Base-by-base conservation (phyloP, 2,888 invertebrate genomes). In the Petrolisthes cinctipes region DNA sequence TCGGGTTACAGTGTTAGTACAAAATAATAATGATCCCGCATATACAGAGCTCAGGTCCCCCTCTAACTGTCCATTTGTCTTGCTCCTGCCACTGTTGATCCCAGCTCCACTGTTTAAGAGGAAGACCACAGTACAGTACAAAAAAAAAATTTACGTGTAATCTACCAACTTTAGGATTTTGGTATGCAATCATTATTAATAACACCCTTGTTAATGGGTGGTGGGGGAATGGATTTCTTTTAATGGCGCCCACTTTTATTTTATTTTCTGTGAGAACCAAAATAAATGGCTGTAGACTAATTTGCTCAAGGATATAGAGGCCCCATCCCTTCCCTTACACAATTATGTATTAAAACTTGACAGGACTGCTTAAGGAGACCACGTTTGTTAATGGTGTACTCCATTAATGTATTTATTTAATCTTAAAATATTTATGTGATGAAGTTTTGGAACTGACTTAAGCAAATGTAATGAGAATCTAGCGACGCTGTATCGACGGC, bases 1-100 rank as follows among this genome's bases (percentile, higher is more conserved):
- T 71, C n/a, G 57, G 79, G 82, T 86, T 79, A 82, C 82, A 83
- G 78, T 86, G 75, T 76, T 86, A 86, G 86, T 86, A 86, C 86
- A 86, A 86, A 37, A 86, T 83, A 82, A 82, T 80, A 80, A 57
- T 54, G 53, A 51, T 61, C 76, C 76, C 86, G 81, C 83, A 78
- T 71, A 53, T 86, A 78, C 79, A 80, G 86, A 82, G 86, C 86
- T 86, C 86, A 86, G 81, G 86, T 86, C 83, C 17, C 20, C 75
- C 37, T 53, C 53, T 54, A n/a, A 20, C 82, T 53, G 71, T 71
- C 71, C 71, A 71, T n/a, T 14, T 71, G 71, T 71, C 71, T 20
- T n/a, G 71, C 71, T 71, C 71, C 71, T 71, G 71, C 71, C 71
- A 71, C 71, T 71, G 14, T 6, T 71, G 71, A 71, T n/a, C 61